These are phyloP conservation scores for Sinotaia quadrata DNA, from an alignment of 2,888 invertebrate genomes.

Conservation along the genomic window DNA sequence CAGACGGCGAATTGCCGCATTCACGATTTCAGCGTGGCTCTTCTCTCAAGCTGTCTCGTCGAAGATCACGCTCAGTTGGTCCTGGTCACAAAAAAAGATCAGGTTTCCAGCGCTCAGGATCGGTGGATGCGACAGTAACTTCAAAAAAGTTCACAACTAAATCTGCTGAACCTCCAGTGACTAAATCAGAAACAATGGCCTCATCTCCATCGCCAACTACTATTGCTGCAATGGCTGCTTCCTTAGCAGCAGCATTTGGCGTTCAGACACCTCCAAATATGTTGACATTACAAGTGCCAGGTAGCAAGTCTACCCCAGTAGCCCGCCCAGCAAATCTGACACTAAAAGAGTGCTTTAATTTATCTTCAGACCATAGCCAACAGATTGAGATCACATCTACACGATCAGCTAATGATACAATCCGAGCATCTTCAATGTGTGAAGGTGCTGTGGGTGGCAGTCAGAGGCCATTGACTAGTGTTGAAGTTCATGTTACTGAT, in stretches of 20 bases:
- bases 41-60: slow-evolving; percentile 40
- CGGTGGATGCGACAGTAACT: slow-evolving; percentile 33
- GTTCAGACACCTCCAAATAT: slow-evolving; percentile 7
- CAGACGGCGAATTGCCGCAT: slow-evolving; percentile 13
- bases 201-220: slow-evolving; percentile 9
- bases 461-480: slow-evolving; percentile 43
- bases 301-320: slow-evolving; percentile 48
- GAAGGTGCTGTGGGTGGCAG: slow-evolving; percentile 26
- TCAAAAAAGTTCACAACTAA: neutral
- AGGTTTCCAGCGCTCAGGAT: slow-evolving; percentile 37
- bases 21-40: slow-evolving; percentile 29
- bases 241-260: slow-evolving; percentile 20
- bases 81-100: slow-evolving; percentile 33
- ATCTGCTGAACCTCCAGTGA: neutral
- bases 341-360: slow-evolving; percentile 54
- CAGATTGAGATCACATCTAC: neutral
- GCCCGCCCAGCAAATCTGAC: slow-evolving; percentile 54
- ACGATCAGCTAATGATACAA: neutral
- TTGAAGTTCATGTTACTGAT: slow-evolving; percentile 52
- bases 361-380: slow-evolving; percentile 20
- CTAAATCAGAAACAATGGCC: slow-evolving; percentile 24
- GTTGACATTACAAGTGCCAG: slow-evolving; percentile 18
- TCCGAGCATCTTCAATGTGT: neutral
- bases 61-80: slow-evolving; percentile 39
- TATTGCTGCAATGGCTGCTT: slow-evolving; percentile 9